A percentile compares a stretch with the other conserved stretches of the same genome.
These are phyloP conservation scores for Aphidius gifuensis DNA, from an alignment of 1,140 invertebrate species.

Conservation along the genomic window DNA sequence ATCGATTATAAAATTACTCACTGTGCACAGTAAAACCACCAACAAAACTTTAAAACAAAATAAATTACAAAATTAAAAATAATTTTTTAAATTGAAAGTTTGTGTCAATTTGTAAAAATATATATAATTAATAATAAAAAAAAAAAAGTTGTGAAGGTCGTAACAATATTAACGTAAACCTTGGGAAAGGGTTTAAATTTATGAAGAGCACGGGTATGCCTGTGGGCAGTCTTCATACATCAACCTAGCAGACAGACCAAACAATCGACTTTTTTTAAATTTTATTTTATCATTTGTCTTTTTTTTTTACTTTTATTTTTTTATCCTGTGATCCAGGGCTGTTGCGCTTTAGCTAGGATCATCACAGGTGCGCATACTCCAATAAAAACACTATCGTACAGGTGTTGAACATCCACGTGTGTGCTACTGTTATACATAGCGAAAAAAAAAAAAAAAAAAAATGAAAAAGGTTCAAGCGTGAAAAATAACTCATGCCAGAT, in stretches of 20 bases:
- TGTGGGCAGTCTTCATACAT: constrained; percentile 25
- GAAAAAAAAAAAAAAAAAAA: too few species aligned
- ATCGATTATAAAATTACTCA: too few species aligned
- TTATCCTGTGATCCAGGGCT: not conserved
- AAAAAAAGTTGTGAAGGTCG: constrained; percentile 17
- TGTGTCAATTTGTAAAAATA: too few species aligned
- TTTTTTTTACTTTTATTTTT: not conserved
- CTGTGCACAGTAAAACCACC: too few species aligned
- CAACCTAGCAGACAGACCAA: constrained; percentile 17
- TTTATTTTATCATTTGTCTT: not conserved
- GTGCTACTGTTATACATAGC: not conserved
- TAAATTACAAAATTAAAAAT: too few species aligned
- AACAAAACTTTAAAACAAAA: too few species aligned
- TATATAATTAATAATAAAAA: too few species aligned
- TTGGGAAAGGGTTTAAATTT: constrained; percentile 29
- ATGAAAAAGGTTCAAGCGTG: not conserved
- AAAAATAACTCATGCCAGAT: too few species aligned
- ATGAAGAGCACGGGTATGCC: constrained; percentile 23
- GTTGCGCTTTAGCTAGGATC: not conserved
- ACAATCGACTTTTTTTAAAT: constrained; percentile 16
- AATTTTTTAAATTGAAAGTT: too few species aligned
- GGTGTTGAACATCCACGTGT: constrained; percentile 9
- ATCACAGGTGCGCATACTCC: constrained; percentile 10
- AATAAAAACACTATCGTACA: not conserved
- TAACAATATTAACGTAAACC: constrained; percentile 31